Conservation (phyloP, 92 coral and sea anemone genomes). For the Actinernus sp. region DNA sequence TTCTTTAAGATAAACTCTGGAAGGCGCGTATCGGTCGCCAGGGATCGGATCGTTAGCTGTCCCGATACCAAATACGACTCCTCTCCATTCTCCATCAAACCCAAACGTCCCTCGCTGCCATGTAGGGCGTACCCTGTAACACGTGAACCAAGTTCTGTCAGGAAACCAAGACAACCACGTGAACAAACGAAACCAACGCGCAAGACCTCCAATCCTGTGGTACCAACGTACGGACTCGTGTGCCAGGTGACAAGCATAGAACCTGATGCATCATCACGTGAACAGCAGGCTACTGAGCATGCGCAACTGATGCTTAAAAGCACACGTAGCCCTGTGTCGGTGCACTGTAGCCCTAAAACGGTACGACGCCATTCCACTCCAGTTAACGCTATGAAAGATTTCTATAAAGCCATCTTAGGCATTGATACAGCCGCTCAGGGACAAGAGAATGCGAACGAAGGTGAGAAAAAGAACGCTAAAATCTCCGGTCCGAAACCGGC, state of each 20-base stretch:
- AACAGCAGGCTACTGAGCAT: background rate
- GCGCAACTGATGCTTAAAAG: slow-evolving; percentile 39
- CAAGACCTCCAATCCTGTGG: slow-evolving; percentile 2
- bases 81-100: background rate
- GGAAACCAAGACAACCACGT: slow-evolving; percentile 25
- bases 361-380: slow-evolving; percentile 38
- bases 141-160: slow-evolving; percentile 42
- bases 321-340: slow-evolving; percentile 36
- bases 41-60: no score
- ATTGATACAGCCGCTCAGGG: background rate
- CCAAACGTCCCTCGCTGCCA: slow-evolving; percentile 28
- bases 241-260: slow-evolving; percentile 29
- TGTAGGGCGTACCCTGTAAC: slow-evolving; percentile 42
- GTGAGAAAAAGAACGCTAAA: background rate
- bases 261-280: background rate
- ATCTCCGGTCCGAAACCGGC: background rate
- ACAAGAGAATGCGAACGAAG: background rate
- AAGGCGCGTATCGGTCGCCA: no score
- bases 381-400: slow-evolving; percentile 26
- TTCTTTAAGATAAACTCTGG: no score
- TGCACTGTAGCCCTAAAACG: slow-evolving; percentile 46
- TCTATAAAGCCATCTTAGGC: slow-evolving; percentile 32
- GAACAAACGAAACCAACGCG: slow-evolving; percentile 9
- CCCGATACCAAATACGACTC: slow-evolving; percentile 3
- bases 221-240: slow-evolving; percentile 23